Evolutionary conservation across 1,140 invertebrate species (phyloP), one percentile per base, ranked within the genome.

Genomic region (Macrobrachium nipponense): DNA sequence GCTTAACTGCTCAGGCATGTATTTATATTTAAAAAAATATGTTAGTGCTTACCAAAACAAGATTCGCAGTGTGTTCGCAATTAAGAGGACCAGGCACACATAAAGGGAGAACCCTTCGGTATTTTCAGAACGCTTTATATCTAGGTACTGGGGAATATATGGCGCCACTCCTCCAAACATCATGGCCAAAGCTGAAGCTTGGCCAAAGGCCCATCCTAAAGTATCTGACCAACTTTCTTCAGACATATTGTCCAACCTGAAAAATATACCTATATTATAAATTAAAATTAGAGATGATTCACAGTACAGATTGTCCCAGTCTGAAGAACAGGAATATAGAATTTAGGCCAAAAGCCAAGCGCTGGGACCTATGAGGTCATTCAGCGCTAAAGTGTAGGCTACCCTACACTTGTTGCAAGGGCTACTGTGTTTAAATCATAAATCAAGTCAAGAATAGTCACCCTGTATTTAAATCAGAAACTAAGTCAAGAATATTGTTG

Each of bases 1-100:
- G 27, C 27, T 36, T 36, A 17, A 78, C 44, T 15, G 7, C 5
- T n/a, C n/a, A 20, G 7, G 17, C 17, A 17, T 4, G 20, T 17
- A 15, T 78, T 17, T n/a, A 2, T 23, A 59, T 70, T 27, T 82
- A 8, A 82, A 12, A 70, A 82, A 23, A 66, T n/a, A 78, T 60
- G 79, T 44, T 4, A 73, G n/a, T 85, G 93, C 94, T 93, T 93
- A 99, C 98, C 98, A 99, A 93, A 99, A 99, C 84, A 98, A 93
- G 91, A 99, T 99, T 89, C 98, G 94, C 70, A 99, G 93, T 80
- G 97, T 98, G 91, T 99, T 99, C 62, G 98, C 98, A 90, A 99
- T 94, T 59, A 99, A 93, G 27, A 99, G 93, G 6, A 97, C 95
- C 60, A 99, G 93, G 91, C 98, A 99, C 62, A 99, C 98, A 91